These are phyloP conservation scores for Leptopilina clavipes DNA, from an alignment of 1,140 invertebrate genomes.

Conservation along the genomic window DNA sequence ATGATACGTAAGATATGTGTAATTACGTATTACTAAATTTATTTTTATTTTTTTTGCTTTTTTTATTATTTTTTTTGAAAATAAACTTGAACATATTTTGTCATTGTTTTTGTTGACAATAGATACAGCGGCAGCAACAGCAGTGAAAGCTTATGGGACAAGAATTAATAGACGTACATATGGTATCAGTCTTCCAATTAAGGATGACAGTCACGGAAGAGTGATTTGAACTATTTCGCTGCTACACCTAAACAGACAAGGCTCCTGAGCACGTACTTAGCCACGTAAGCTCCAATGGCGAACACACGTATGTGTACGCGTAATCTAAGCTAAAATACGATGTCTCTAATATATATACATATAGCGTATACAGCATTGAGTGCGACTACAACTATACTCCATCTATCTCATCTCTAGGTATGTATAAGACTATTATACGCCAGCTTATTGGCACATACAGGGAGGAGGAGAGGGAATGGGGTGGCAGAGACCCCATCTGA, in stretches of 20 bases:
- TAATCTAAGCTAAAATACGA: constrained; percentile 60
- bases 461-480: no score
- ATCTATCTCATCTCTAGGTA: no score
- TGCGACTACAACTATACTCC: background rate
- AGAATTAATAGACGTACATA: background rate
- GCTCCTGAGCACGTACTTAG: constrained; percentile 36
- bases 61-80: no score
- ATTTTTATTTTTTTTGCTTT: no score
- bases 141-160: background rate
- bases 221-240: background rate
- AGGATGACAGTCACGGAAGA: constrained; percentile 16
- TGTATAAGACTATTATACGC: constrained; percentile 4
- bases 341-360: constrained; percentile 35
- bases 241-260: constrained; percentile 25
- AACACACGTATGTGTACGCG: constrained; percentile 39
- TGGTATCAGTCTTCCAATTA: background rate
- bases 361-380: background rate
- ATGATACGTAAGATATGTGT: no score
- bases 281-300: constrained; percentile 41
- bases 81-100: background rate
- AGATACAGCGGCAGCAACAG: background rate
- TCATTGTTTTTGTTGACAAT: background rate
- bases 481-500: constrained; percentile 49
- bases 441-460: constrained; percentile 44
- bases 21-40: no score